phyloP scores from a whole-genome alignment of 2,113 vertebrate genomes.

The Leptobrachium leishanense region DNA sequence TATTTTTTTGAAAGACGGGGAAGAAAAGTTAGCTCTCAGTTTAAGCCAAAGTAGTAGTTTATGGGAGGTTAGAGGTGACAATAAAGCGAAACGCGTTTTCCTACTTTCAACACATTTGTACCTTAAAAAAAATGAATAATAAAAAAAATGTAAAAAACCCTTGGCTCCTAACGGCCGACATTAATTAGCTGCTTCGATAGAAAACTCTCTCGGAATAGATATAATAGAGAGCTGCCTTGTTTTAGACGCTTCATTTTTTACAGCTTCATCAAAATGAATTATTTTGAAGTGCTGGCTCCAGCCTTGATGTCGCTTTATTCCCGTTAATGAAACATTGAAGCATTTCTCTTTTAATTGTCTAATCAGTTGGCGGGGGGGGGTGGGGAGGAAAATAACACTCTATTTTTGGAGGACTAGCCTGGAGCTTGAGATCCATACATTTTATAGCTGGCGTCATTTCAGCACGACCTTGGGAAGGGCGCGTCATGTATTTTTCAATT shows the following conservation, averaged over 20 bases:
- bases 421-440: background rate
- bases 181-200: background rate
- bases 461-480: conserved; percentile 13
- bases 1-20: no score
- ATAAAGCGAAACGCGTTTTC: no score
- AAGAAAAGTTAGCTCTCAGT: no score
- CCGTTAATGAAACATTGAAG: background rate
- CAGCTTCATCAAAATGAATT: conserved; percentile 40
- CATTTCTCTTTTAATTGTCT: conserved; percentile 28
- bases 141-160: background rate
- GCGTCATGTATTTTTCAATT: no score
- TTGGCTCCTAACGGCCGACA: background rate
- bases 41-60: no score
- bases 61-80: no score
- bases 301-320: background rate
- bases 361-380: conserved; percentile 16
- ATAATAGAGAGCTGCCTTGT: conserved; percentile 18
- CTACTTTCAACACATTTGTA: background rate
- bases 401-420: conserved; percentile 11
- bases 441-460: background rate
- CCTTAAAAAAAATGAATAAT: background rate
- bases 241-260: conserved; percentile 39
- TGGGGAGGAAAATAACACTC: conserved; percentile 2
- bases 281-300: background rate
- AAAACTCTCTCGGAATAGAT: conserved; percentile 3